A percentile compares a stretch with the other conserved stretches of the same genome.
phyloP scores from a whole-genome alignment of 2,797 vertebrate species.

The Gymnodraco acuticeps region DNA sequence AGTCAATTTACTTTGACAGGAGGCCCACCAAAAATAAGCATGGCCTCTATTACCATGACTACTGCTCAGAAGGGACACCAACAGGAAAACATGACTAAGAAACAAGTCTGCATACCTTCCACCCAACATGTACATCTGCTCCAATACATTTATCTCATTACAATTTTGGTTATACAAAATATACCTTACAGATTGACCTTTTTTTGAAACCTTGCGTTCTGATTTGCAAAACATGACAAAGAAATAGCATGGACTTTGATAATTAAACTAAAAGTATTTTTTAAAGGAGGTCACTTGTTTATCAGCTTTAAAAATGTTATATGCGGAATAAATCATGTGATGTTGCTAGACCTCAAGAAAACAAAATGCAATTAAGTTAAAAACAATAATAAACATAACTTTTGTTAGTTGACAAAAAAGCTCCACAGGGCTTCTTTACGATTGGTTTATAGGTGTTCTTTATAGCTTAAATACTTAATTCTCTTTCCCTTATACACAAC shows the following conservation, averaged over 20 bases:
- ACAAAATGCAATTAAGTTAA: not conserved
- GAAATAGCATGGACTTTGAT: not conserved
- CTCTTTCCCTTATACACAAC: not conserved
- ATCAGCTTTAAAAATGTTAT: not conserved
- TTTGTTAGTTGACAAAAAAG: not conserved
- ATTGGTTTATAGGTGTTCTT: not conserved
- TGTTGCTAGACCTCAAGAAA: not conserved
- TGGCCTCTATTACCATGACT: conserved; percentile 25
- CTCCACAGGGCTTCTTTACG: not conserved
- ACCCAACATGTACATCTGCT: conserved; percentile 8
- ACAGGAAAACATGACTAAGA: conserved; percentile 20
- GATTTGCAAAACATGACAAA: not conserved
- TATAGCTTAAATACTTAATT: not conserved
- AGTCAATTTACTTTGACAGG: conserved; percentile 45
- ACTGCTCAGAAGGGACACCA: conserved; percentile 22
- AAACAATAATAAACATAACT: not conserved
- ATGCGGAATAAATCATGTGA: not conserved
- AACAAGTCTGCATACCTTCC: not conserved
- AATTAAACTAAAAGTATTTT: too few relatives aligned
- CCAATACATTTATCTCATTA: not conserved
- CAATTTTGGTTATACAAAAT: not conserved
- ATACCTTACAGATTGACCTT: not conserved
- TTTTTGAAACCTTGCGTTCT: not conserved
- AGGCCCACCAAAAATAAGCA: conserved; percentile 40
- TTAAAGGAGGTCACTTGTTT: too few relatives aligned